Base-by-base conservation (phyloP, 1,140 invertebrate species). In the Mactra quadrangularis region DNA sequence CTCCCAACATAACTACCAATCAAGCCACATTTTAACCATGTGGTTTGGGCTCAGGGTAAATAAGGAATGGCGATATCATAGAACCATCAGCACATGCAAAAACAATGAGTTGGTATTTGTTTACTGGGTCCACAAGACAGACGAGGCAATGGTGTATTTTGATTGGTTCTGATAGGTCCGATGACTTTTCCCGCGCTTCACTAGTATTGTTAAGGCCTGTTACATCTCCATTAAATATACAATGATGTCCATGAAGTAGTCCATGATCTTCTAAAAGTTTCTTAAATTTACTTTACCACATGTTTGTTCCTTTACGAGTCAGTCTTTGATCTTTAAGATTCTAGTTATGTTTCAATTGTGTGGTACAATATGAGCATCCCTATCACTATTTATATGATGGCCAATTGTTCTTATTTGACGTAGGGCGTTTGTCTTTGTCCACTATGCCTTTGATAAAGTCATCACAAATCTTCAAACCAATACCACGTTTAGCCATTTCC, bases 171-270 rank as follows among this genome's bases (percentile, higher is more conserved):
- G 6, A n/a, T 25, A 27, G 71, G 66, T 17, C 66, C 66, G 27
- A 74, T 74, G 53, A 74, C 71, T 0, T 74, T 74, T 55, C 71
- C 55, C 7, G 71, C 52, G n/a, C n/a, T 41, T 41, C 41, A 38
- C 71, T 74, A 19, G 22, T 33, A 15, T 35, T 29, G n/a, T 35
- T 62, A 60, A 76, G 60, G 0, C 55, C 55, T 1, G 72, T 62
- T 31, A 60, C 53, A 76, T 76, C 72, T 57, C 53, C 72, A 76
- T 76, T 76, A 22, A 27, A 76, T 15, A 76, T 76, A n/a, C 72
- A 41, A 22, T 64, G 7, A 25, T 59, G 75, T 31, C 38, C 41
- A 35, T 62, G 2, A 17, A 78, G 41, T 41, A 78, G 13, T 0
- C 41, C 52, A 22, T 66, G 19, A 19, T 45, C 60, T 11, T n/a